Percentiles rank a stretch among this genome's conserved stretches.
Conservation (phyloP, 2,113 vertebrate genomes). For the Terrapene triunguis region DNA sequence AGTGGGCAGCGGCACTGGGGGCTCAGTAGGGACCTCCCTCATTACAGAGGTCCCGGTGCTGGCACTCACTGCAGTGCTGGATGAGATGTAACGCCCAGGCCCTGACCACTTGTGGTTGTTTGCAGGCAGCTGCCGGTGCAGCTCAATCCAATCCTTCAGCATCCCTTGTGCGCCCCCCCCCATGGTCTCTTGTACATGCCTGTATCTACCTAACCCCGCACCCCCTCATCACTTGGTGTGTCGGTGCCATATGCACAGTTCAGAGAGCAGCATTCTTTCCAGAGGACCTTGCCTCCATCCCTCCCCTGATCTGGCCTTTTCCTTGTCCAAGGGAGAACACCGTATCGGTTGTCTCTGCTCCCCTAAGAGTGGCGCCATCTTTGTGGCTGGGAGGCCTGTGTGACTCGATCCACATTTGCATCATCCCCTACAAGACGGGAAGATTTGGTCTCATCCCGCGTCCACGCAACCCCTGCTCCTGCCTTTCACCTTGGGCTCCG, state of each 20-base stretch:
- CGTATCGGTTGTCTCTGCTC: not conserved
- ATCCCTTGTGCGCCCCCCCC: not conserved
- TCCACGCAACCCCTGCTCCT: not conserved
- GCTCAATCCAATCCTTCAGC: not conserved
- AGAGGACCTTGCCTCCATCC: not conserved
- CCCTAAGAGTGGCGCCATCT: not conserved
- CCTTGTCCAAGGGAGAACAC: not conserved
- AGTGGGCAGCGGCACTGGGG: not conserved
- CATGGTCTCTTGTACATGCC: no score
- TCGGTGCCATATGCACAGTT: not conserved
- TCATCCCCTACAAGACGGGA: not conserved
- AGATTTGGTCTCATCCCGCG: not conserved
- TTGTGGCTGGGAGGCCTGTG: not conserved
- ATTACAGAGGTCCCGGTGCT: fast-evolving
- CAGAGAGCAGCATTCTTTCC: not conserved
- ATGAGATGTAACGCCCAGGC: not conserved
- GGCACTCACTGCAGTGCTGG: not conserved
- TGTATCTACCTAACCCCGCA: not conserved
- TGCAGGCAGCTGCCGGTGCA: no score
- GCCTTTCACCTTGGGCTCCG: fast-evolving
- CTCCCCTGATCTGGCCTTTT: not conserved
- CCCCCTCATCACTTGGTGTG: not conserved
- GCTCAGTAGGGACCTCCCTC: not conserved
- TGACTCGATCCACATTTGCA: not conserved
- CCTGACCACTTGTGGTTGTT: not conserved